Base-by-base conservation (phyloP, 1,140 invertebrate species). In the Venustaconcha ellipsiformis region DNA sequence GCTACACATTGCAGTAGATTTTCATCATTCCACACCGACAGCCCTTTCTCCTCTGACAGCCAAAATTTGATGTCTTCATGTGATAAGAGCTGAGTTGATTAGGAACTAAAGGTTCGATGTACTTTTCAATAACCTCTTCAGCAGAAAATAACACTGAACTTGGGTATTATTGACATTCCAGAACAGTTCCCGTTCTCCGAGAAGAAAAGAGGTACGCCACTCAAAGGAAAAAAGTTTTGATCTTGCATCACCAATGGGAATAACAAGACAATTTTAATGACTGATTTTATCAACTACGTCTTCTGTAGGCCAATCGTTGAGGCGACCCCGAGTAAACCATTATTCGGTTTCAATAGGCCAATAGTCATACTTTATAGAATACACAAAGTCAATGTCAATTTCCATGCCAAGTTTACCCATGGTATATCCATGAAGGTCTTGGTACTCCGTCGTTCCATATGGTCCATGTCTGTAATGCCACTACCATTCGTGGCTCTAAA, bases 21-120 rank as follows among this genome's bases (percentile, higher is more conserved):
- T 11, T 37, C 37, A 11, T 37, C 37, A 37, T 37, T 37, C 37
- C 37, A 37, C 37, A 37, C 37, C 0, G 37, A 37, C 37, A 37
- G 37, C 37, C 37, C 37, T 37, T 37, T 37, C 37, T 37, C 11
- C 70, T 75, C 73, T 2, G 73, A 75, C 6, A 57, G 18, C 73
- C 73, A 75, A 18, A 65, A 75, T 37, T 70, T n/a, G 18, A 64
- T 17, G 67, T 75, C 65, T 75, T 75, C 60, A 70, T 12, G 58
- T 75, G 73, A 70, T 69, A 75, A 6, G 73, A 64, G 57, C 60
- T 75, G 6, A 75, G 55, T 18, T 74, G 26, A 17, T 75, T 62
- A 1, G 73, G 48, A 64, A 11, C 11, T 8, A 75, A 37, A 30
- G 67, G 48, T 14, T 75, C 67, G 20, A 75, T n/a, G 1, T 69